Evolutionary conservation across 2,113 vertebrate genomes (phyloP).

Genomic region (Sebastes schlegelii): DNA sequence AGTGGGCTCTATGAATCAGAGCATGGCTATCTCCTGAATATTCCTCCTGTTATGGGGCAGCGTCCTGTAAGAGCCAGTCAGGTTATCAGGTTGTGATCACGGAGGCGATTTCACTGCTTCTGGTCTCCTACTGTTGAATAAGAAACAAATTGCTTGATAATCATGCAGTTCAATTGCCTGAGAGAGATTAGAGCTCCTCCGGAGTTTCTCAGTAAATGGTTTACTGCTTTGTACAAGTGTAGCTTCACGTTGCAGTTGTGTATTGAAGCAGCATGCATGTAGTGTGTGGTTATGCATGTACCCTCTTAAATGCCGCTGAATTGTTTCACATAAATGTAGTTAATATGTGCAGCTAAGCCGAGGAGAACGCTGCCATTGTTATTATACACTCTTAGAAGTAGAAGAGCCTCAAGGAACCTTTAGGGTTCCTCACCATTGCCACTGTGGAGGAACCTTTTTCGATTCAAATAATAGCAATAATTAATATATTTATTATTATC

Average conservation of each 20-base stretch:
- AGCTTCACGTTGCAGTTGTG: no score
- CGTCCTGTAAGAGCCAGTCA: not conserved
- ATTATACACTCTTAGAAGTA: no score
- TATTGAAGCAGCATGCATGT: not conserved
- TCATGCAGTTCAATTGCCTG: conserved; percentile 13
- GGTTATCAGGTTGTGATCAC: not conserved
- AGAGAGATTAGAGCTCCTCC: not conserved
- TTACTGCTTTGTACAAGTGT: not conserved
- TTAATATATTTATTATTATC: no score
- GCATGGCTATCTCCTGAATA: no score
- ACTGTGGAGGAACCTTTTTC: no score
- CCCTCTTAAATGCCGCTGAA: not conserved
- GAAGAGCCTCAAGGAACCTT: no score
- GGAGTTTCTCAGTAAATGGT: not conserved
- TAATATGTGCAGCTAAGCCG: conserved; percentile 1
- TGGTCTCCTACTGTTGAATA: not conserved
- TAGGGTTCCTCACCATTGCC: no score
- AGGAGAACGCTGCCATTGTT: not conserved
- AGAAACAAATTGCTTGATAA: conserved; percentile 1
- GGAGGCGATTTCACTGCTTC: not conserved
- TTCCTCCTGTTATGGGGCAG: no score
- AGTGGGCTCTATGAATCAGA: no score
- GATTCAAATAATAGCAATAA: no score
- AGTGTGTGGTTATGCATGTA: not conserved
- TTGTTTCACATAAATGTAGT: not conserved